Evolutionary conservation across 64 coral and sea anemone genomes (phyloP).

Genomic region (Actinia equina): DNA sequence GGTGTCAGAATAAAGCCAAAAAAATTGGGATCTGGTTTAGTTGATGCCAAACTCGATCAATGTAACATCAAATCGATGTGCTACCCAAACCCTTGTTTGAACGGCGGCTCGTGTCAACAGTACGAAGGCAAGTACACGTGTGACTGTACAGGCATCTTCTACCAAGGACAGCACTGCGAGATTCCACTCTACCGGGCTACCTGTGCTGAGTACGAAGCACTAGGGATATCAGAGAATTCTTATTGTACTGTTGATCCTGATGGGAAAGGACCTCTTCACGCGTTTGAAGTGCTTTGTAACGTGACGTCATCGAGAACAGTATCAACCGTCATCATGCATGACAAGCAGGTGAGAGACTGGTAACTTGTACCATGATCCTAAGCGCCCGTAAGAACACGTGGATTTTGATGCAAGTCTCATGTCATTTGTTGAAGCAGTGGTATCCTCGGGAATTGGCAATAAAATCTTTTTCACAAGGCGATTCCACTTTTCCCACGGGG

Average conservation of each 20-base stretch:
- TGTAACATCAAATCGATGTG: slow-evolving; percentile 66
- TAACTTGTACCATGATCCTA: not conserved
- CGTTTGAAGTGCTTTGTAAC: slow-evolving; percentile 65
- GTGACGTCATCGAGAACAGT: slow-evolving; percentile 56
- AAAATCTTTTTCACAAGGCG: too few relatives aligned
- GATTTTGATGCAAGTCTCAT: too few relatives aligned
- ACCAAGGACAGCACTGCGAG: slow-evolving; percentile 53
- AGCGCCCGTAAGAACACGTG: too few relatives aligned
- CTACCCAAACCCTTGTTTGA: slow-evolving; percentile 71
- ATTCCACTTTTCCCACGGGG: too few relatives aligned
- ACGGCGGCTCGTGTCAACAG: slow-evolving; percentile 54
- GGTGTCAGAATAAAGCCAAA: slow-evolving; percentile 4
- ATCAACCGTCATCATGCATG: slow-evolving; percentile 54
- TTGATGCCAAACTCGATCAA: slow-evolving; percentile 9
- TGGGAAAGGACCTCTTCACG: slow-evolving; percentile 53
- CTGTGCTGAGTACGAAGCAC: slow-evolving; percentile 69
- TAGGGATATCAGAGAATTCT: slow-evolving; percentile 66
- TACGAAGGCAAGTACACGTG: slow-evolving; percentile 56
- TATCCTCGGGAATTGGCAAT: too few relatives aligned
- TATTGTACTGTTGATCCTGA: slow-evolving; percentile 81
- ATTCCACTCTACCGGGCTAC: slow-evolving; percentile 75
- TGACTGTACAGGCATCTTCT: slow-evolving; percentile 69
- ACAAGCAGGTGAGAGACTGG: slow-evolving; percentile 26
- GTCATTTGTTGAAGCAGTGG: too few relatives aligned
- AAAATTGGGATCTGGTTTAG: slow-evolving; percentile 13